These are phyloP conservation scores for Heterotilapia buettikoferi DNA, from an alignment of 2,113 vertebrate species.

Conservation along the genomic window DNA sequence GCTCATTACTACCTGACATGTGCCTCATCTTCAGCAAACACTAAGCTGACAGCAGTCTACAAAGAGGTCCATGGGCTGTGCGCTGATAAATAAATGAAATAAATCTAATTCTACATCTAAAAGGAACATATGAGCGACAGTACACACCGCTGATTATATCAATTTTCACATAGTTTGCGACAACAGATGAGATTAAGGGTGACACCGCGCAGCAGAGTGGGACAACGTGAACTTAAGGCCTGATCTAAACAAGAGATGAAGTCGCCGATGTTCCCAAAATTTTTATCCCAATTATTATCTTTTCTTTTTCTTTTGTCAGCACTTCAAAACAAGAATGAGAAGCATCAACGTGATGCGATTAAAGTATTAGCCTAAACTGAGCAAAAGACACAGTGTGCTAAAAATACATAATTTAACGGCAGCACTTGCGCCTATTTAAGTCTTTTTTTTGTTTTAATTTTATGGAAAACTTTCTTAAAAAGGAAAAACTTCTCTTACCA, in stretches of 20 bases:
- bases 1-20: slow-evolving; percentile 70
- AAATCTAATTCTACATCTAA: slow-evolving; percentile 29
- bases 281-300: slow-evolving; percentile 20
- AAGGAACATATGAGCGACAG: neutral
- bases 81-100: slow-evolving; percentile 23
- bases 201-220: neutral
- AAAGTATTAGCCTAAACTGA: neutral
- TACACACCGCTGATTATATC: slow-evolving; percentile 23
- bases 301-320: neutral
- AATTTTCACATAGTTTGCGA: slow-evolving; percentile 23
- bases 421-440: neutral
- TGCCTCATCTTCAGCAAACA: slow-evolving; percentile 50
- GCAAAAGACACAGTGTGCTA: neutral
- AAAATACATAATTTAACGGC: neutral
- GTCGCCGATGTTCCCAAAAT: neutral
- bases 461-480: neutral
- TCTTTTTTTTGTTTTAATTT: neutral
- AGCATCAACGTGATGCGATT: neutral
- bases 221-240: slow-evolving; percentile 25
- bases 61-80: slow-evolving; percentile 19
- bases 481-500: slow-evolving; percentile 35
- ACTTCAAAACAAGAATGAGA: neutral
- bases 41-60: slow-evolving; percentile 38
- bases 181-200: slow-evolving; percentile 28
- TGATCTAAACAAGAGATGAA: slow-evolving; percentile 39